Evolutionary conservation across 2,113 vertebrate genomes (phyloP), one percentile per base, ranked within the genome.

Genomic region (Xerus inauris): DNA sequence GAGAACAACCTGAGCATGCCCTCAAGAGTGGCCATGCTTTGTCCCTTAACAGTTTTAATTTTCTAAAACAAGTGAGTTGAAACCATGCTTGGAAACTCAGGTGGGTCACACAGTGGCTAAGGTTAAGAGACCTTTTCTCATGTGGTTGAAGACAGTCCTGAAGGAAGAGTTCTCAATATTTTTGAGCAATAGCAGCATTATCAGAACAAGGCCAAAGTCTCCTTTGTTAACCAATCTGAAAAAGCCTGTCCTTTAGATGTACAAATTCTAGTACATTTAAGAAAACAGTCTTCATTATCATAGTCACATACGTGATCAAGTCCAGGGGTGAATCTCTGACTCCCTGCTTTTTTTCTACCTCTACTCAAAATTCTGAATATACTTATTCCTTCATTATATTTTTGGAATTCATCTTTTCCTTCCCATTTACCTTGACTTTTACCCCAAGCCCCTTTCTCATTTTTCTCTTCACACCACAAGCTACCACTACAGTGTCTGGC

Each of bases 1-100:
- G 38, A 51, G 45, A 77, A 59, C 12, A 91, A 65, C 24, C 57
- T 54, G 3, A 62, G 13, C 72, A 88, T 5, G 54, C 35, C 32
- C 95, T 87, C 45, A 84, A 76, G 51, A 16, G 13, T 92, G 75
- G 26, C n/a, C 77, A 54, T 67, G 26, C n/a, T 59, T 89, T 17
- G 62, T 42, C 38, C 24, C 28, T 71, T 51, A 71, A 79, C 9
- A 51, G 40, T 69, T 35, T 24, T 45, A 32, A 14, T 40, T 47
- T 30, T 82, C 59, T 20, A 79, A 62, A 72, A 30, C 73, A 91
- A 96, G 42, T 81, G 19, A 72, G 40, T 81, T 59, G 73, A 40
- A 96, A 11, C 4, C 14, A 79, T 51, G 35, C 73, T 81, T 95
- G 45, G 85, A 82, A 94, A 92, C 59, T 62, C 45, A 72, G 20